Evolutionary conservation across 2,797 vertebrate genomes (phyloP).

Genomic region (Phrynocephalus vlangalii): DNA sequence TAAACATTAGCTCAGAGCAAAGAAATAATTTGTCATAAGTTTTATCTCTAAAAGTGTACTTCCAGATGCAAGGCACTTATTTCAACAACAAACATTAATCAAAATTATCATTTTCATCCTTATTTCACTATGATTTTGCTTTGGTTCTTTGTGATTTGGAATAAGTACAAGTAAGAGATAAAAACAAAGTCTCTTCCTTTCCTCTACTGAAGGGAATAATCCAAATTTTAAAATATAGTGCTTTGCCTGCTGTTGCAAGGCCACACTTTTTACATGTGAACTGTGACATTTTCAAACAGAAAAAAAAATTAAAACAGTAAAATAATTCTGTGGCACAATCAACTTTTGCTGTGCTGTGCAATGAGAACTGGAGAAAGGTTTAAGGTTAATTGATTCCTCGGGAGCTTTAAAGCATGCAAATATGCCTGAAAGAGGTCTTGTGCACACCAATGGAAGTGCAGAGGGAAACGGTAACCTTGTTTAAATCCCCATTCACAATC

Average conservation of each 20-base stretch:
- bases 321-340: slow-evolving; percentile 56
- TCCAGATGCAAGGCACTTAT: slow-evolving; percentile 44
- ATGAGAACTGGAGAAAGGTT: neutral
- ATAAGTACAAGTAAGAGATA: slow-evolving; percentile 67
- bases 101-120: slow-evolving; percentile 13
- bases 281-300: slow-evolving; percentile 73
- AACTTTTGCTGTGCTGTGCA: slow-evolving; percentile 37
- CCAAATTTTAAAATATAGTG: slow-evolving; percentile 71
- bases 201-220: slow-evolving; percentile 65
- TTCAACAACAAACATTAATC: slow-evolving; percentile 59
- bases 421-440: slow-evolving; percentile 12
- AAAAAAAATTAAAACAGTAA: slow-evolving; percentile 66
- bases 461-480: neutral
- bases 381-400: slow-evolving; percentile 51
- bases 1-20: accelerated
- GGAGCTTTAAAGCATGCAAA: slow-evolving; percentile 23
- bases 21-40: slow-evolving; percentile 33
- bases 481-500: neutral
- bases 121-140: slow-evolving; percentile 26
- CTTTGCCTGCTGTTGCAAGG: slow-evolving; percentile 66
- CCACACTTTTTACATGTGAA: slow-evolving; percentile 62
- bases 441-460: neutral
- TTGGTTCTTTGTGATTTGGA: slow-evolving; percentile 60
- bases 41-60: slow-evolving; percentile 39
- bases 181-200: slow-evolving; percentile 68